Base-by-base conservation (phyloP, 2,797 vertebrate genomes). In the Chrosomus eos region DNA sequence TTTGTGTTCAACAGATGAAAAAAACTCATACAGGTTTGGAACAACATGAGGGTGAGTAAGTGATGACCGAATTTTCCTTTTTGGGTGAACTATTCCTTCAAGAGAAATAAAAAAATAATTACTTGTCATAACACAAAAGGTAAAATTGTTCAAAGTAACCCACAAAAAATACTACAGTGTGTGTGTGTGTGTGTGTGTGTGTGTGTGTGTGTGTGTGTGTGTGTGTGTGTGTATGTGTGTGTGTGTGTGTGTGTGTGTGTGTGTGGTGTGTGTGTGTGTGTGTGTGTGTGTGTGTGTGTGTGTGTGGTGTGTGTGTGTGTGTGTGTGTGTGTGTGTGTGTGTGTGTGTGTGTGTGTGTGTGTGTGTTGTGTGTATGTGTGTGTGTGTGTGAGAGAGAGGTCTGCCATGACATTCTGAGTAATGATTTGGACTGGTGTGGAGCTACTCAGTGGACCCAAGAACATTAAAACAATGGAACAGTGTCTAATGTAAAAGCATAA, bases 401-500 rank as follows among this genome's bases (percentile, higher is more conserved):
- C 70, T 82, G 70, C 5, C 70, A 64, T 73, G 68, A 82, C 28
- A 82, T 64, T 62, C 70, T 48, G 55, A 82, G 70, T 74, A 64
- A 82, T 74, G 81, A 36, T 74, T 82, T 74, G 55, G 81, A 82
- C 13, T 62, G 68, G 38, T 60, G 43, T 72, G 80, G 38, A 82
- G 67, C n/a, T 26, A 62, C 68, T 72, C 38, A n/a, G 68, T 62
- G 80, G 53, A 53, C 68, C 38, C 80, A 62, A 28, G 80, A 73
- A 72, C 26, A 60, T 72, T 82, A 31, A 60, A 73, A 82, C 70
- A 82, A 36, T 82, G 70, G 55, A 64, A 82, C 81, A 74, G 55
- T 64, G 81, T 74, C 70, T 51, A 60, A 82, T 64, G 40, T 73
- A 36, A 74, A 74, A 90, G 91, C 93, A 92, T 87, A 93, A 93